These are phyloP conservation scores for Drosophila hydei DNA, from an alignment of 1,140 invertebrate species.

Conservation along the genomic window DNA sequence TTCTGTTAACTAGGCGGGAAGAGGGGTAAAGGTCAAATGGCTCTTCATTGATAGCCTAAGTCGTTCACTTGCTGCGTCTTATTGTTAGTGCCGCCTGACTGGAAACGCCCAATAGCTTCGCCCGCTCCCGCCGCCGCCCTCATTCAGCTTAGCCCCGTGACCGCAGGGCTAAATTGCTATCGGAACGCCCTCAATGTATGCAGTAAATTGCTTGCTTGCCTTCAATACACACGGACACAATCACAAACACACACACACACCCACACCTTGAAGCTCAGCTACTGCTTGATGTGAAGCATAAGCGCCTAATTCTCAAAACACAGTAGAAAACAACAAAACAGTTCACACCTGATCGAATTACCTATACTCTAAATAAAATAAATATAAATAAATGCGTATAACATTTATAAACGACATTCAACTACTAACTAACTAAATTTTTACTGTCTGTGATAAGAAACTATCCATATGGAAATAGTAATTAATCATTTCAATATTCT, in stretches of 20 bases:
- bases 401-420: no score
- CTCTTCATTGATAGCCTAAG: constrained; percentile 52
- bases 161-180: constrained; percentile 26
- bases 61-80: constrained; percentile 43
- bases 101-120: constrained; percentile 10
- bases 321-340: constrained; percentile 37
- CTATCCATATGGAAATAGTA: no score
- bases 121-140: not conserved
- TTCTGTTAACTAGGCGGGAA: constrained; percentile 39
- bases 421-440: no score
- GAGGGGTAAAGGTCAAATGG: constrained; percentile 52
- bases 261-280: constrained; percentile 42
- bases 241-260: constrained; percentile 6
- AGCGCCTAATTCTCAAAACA: constrained; percentile 68
- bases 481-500: no score
- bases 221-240: constrained; percentile 36
- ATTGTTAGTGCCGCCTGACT: constrained; percentile 43
- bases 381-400: no score
- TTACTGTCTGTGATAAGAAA: no score
- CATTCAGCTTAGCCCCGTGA: constrained; percentile 16
- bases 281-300: constrained; percentile 42
- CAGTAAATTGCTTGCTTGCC: constrained; percentile 65
- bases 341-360: not conserved
- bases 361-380: constrained; percentile 7
- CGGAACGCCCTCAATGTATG: constrained; percentile 56